phyloP scores from a whole-genome alignment of 1,140 invertebrate genomes.

The Aphis craccivora region DNA sequence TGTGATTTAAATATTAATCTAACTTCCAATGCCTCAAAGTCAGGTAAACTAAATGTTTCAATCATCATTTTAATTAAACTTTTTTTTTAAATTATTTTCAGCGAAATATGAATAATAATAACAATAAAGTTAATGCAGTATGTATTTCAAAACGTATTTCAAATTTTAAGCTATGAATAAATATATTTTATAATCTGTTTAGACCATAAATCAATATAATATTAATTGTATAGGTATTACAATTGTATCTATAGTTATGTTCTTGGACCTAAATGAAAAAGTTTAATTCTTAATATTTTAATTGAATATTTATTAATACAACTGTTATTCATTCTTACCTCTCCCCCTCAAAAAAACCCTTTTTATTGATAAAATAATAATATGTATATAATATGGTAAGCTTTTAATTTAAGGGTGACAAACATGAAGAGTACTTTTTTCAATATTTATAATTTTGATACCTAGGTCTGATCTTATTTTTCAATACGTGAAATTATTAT shows the following conservation, averaged over 20 bases:
- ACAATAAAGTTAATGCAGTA: not conserved
- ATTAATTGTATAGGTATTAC: too few relatives aligned
- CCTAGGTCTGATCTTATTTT: not conserved
- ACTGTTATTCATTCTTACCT: not conserved
- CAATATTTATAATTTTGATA: not conserved
- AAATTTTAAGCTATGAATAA: not conserved
- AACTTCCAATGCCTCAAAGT: not conserved
- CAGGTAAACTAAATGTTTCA: not conserved
- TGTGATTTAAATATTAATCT: slow-evolving; percentile 20
- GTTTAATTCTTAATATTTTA: too few relatives aligned
- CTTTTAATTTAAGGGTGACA: too few relatives aligned
- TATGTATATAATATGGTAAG: too few relatives aligned
- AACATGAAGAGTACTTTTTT: too few relatives aligned
- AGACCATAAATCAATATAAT: too few relatives aligned
- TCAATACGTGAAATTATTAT: not conserved
- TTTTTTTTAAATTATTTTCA: not conserved
- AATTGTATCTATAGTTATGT: too few relatives aligned
- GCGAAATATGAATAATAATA: not conserved
- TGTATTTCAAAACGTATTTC: not conserved
- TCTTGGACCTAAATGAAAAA: too few relatives aligned
- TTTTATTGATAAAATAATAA: too few relatives aligned
- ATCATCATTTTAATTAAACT: not conserved
- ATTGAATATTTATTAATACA: not conserved
- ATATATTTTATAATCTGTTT: not conserved
- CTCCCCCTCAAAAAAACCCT: too few relatives aligned